Evolutionary conservation across 2,113 vertebrate genomes (phyloP).

Genomic region (Cygnus atratus): DNA sequence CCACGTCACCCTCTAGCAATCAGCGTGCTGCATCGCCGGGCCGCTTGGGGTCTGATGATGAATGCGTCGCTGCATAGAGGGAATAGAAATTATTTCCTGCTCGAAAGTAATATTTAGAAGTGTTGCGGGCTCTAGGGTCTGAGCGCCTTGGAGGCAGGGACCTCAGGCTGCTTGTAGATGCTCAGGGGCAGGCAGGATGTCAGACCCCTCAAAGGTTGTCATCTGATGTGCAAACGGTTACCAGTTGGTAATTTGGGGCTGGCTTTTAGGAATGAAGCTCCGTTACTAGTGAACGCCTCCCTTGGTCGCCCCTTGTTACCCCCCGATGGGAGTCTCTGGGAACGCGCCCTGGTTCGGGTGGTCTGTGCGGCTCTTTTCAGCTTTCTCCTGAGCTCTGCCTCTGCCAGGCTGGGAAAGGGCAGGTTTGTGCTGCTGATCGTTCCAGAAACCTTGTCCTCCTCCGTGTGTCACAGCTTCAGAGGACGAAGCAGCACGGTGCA

Average conservation of each 20-base stretch:
- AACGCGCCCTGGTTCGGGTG: accelerated
- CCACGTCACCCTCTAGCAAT: background rate
- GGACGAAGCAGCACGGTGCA: background rate
- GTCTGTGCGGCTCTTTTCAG: background rate
- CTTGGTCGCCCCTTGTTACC: background rate
- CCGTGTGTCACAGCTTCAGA: background rate
- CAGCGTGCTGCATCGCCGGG: background rate
- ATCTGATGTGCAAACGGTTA: background rate
- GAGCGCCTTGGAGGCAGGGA: background rate
- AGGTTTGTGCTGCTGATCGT: background rate
- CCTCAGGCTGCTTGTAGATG: background rate
- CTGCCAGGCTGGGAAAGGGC: background rate
- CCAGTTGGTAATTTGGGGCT: background rate
- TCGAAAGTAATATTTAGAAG: background rate
- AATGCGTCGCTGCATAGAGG: background rate
- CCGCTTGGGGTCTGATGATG: background rate
- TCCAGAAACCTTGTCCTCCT: background rate
- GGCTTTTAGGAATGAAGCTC: background rate
- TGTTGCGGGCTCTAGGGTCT: accelerated
- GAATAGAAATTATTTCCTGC: background rate
- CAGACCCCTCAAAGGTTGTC: background rate
- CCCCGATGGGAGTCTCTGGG: background rate
- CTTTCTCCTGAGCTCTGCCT: background rate
- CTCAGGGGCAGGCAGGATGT: background rate
- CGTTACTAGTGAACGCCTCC: background rate